phyloP scores from a whole-genome alignment of 1,140 invertebrate genomes.

The Sipha flava region DNA sequence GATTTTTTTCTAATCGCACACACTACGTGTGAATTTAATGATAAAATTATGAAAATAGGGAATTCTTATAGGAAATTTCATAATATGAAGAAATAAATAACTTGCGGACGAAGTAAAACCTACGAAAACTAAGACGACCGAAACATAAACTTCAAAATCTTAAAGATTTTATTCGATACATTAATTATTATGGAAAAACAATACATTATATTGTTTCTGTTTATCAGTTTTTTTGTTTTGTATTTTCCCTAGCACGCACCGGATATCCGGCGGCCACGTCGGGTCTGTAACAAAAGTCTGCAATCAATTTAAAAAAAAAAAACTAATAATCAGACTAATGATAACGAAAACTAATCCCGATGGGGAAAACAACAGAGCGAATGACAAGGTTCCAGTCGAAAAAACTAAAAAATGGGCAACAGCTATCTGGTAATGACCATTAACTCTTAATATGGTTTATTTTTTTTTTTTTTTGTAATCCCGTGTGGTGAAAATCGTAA shows the following conservation, averaged over 20 bases:
- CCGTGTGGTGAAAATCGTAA: background rate
- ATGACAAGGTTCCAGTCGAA: slow-evolving; percentile 23
- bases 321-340: background rate
- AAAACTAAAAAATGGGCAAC: background rate
- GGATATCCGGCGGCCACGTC: slow-evolving; percentile 8
- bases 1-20: too few relatives aligned
- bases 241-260: background rate
- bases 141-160: too few relatives aligned
- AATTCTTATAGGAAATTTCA: too few relatives aligned
- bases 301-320: background rate
- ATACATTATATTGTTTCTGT: too few relatives aligned
- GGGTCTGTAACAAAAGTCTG: background rate
- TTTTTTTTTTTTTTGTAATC: background rate
- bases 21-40: too few relatives aligned
- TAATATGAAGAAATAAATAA: too few relatives aligned
- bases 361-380: background rate
- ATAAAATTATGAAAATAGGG: too few relatives aligned
- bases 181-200: too few relatives aligned
- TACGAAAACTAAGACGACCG: too few relatives aligned
- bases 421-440: background rate
- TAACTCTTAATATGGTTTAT: background rate
- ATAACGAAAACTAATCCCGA: background rate
- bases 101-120: too few relatives aligned
- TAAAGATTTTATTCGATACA: too few relatives aligned
- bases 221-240: too few relatives aligned